Evolutionary conservation across 1,140 invertebrate species (phyloP).

Genomic region (Diachasmimorpha longicaudata): DNA sequence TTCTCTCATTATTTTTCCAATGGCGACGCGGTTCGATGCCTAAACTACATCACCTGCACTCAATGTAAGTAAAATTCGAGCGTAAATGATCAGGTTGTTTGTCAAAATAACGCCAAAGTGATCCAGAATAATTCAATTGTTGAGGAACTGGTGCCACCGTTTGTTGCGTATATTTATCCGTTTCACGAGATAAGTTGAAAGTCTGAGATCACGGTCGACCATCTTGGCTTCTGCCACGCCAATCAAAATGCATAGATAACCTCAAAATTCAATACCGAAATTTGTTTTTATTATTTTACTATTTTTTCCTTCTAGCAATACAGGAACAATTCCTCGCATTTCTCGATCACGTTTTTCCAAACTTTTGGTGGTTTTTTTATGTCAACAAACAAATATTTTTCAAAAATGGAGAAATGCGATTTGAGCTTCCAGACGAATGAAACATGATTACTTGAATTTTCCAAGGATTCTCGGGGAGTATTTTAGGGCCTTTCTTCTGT

Average conservation of each 20-base stretch:
- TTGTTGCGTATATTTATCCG: constrained; percentile 32
- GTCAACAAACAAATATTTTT: too few species aligned
- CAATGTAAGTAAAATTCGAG: not conserved
- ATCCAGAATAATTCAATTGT: not conserved
- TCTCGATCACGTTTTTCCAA: too few species aligned
- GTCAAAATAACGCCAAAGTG: not conserved
- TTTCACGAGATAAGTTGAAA: constrained; percentile 47
- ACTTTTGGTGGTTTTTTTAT: too few species aligned
- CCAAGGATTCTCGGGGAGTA: too few species aligned
- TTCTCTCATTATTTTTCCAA: not conserved
- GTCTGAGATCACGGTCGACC: constrained; percentile 57
- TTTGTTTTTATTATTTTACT: not conserved
- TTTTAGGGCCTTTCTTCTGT: too few species aligned
- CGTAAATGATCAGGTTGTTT: not conserved
- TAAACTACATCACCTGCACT: not conserved
- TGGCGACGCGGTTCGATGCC: not conserved
- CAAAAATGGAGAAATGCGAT: too few species aligned
- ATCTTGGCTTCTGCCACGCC: constrained; percentile 59
- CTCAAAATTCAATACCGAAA: constrained; percentile 22
- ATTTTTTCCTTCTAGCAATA: too few species aligned
- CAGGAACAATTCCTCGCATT: too few species aligned
- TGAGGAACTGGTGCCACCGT: not conserved
- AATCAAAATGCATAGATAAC: constrained; percentile 49
- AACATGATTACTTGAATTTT: too few species aligned
- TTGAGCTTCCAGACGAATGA: too few species aligned